A percentile compares a stretch with the other conserved stretches of the same genome.
phyloP scores from a whole-genome alignment of 2,888 invertebrate species.

The Lymantria dispar region DNA sequence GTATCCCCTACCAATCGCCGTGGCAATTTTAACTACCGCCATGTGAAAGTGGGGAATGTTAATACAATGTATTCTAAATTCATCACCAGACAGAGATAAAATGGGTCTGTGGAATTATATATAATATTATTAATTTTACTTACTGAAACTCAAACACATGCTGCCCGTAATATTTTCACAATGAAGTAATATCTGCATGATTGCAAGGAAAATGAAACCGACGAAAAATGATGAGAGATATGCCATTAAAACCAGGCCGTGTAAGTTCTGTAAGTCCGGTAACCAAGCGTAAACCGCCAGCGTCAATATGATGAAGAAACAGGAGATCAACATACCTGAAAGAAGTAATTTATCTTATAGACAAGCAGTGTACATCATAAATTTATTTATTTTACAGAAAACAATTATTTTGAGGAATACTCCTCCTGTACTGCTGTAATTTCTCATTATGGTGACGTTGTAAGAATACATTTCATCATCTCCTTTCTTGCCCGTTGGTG shows the following conservation, averaged over 20 bases:
- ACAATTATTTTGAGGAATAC: no score
- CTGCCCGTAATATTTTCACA: conserved; percentile 30
- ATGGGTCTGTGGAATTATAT: no score
- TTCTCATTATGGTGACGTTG: no score
- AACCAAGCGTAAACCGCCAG: conserved; percentile 87
- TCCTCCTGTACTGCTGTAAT: no score
- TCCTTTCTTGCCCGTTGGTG: no score
- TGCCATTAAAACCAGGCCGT: conserved; percentile 88
- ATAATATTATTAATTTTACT: conserved; percentile 35
- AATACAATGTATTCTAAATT: no score
- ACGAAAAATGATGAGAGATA: conserved; percentile 86
- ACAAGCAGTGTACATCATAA: neutral
- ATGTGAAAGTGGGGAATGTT: no score
- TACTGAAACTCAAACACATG: conserved; percentile 44
- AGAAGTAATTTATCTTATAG: neutral
- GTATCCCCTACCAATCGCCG: no score
- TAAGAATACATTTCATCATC: no score
- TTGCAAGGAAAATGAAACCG: conserved; percentile 83
- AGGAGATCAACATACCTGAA: conserved; percentile 87
- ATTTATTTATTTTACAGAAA: neutral
- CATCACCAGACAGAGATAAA: no score
- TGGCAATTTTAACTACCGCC: no score
- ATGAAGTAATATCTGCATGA: conserved; percentile 68
- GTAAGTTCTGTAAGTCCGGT: conserved; percentile 87
- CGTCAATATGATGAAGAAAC: conserved; percentile 88